Conservation (phyloP, 2,888 invertebrate genomes). For the Spicauda simplicius region DNA sequence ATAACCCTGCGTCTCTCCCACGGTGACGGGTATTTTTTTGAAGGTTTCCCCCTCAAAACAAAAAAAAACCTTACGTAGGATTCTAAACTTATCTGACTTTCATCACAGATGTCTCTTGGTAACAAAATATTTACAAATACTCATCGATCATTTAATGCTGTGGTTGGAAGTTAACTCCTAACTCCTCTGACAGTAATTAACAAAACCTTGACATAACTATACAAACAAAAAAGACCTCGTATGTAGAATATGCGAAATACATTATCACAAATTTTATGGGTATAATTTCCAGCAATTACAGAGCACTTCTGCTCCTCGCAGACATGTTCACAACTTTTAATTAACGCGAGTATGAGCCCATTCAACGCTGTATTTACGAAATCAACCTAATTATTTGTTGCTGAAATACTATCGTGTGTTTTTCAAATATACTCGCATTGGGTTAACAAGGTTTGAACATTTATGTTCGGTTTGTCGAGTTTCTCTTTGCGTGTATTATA, state of each 20-base stretch:
- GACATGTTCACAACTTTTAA: conserved; percentile 35
- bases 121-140: too few relatives aligned
- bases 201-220: too few relatives aligned
- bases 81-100: too few relatives aligned
- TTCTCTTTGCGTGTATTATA: not conserved
- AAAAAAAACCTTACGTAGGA: too few relatives aligned
- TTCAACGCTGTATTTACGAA: conserved; percentile 32
- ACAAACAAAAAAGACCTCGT: not conserved
- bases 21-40: too few relatives aligned
- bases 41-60: too few relatives aligned
- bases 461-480: not conserved
- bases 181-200: too few relatives aligned
- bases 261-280: conserved; percentile 11
- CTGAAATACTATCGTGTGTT: conserved; percentile 25
- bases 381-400: conserved; percentile 36
- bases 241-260: conserved; percentile 7
- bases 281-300: conserved; percentile 34
- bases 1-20: too few relatives aligned
- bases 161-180: too few relatives aligned
- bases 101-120: too few relatives aligned
- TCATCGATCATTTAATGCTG: too few relatives aligned
- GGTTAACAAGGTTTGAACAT: conserved; percentile 2
- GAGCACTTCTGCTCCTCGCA: conserved; percentile 30
- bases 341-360: conserved; percentile 29
- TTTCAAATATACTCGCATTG: conserved; percentile 7